Base-by-base conservation (phyloP, 2,797 vertebrate genomes). In the Mionectes olivaceus region DNA sequence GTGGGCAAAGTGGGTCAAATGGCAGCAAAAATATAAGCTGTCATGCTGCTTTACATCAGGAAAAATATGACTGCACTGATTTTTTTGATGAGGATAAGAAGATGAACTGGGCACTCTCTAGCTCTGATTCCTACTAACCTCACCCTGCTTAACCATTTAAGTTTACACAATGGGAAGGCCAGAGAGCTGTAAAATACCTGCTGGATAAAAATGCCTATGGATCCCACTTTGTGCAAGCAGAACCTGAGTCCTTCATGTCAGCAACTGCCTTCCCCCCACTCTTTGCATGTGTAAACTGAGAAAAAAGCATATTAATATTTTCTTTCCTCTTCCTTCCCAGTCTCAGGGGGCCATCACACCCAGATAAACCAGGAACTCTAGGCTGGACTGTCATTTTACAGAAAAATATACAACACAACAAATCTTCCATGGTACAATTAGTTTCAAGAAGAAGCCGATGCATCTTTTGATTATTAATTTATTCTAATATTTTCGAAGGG, bases 391-490 rank as follows among this genome's bases (percentile, higher is more conserved):
- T 32, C 91, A 59, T 71, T 69, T 69, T 52, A 32, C 21, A 50
- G n/a, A 79, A 87, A 87, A 89, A 83, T 35, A 70, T 11, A 10
- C 18, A 70, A 55, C 46, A 75, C 44, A 94, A 64, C n/a, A 87
- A 35, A 60, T 61, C 60, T 86, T 82, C 32, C 2, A 0, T 30
- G 44, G n/a, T 73, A 82, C 68, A 64, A 59, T 44, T 52, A 68
- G 37, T 75, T 89, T 33, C 69, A 77, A 89, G 88, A 60, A 86
- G 59, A 35, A 85, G 56, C 64, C 87, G 87, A 78, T 86, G 60
- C n/a, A 92, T 28, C 18, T 47, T 86, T 30, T 50, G 75, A 94
- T 87, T 73, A 92, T 43, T 86, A 71, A 84, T 78, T 93, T 89
- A 76, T 86, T 68, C 55, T 69, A 93, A 75, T 18, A 52, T 89